Evolutionary conservation across 2,113 vertebrate species (phyloP).

Genomic region (Callaeas wilsoni): DNA sequence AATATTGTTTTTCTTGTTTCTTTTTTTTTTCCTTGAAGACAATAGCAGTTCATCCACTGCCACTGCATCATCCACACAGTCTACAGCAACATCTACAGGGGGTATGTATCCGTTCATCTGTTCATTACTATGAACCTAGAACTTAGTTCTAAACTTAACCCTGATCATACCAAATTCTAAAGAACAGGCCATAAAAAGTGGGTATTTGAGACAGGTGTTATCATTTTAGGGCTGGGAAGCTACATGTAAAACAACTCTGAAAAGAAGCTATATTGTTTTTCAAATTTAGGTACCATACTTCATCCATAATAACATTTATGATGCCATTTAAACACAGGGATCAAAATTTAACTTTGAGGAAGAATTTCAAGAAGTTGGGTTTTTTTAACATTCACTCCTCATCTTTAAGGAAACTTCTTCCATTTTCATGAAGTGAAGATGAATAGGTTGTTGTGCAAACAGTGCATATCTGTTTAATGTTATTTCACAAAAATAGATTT

Average conservation of each 20-base stretch:
- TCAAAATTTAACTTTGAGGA: neutral
- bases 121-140: neutral
- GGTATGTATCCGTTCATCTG: conserved; percentile 4
- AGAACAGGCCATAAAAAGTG: neutral
- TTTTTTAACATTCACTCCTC: neutral
- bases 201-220: neutral
- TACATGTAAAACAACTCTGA: neutral
- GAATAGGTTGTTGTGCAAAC: neutral
- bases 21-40: neutral
- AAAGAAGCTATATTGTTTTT: neutral
- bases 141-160: neutral
- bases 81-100: neutral
- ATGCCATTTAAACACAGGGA: neutral
- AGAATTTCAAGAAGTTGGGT: neutral
- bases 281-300: neutral
- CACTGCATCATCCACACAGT: neutral
- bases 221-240: neutral
- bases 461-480: neutral
- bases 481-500: neutral
- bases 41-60: neutral
- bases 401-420: neutral
- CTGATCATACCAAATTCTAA: neutral
- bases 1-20: neutral
- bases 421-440: neutral
- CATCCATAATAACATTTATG: neutral